Conservation (phyloP, 2,113 vertebrate genomes). For the Sturnira hondurensis region DNA sequence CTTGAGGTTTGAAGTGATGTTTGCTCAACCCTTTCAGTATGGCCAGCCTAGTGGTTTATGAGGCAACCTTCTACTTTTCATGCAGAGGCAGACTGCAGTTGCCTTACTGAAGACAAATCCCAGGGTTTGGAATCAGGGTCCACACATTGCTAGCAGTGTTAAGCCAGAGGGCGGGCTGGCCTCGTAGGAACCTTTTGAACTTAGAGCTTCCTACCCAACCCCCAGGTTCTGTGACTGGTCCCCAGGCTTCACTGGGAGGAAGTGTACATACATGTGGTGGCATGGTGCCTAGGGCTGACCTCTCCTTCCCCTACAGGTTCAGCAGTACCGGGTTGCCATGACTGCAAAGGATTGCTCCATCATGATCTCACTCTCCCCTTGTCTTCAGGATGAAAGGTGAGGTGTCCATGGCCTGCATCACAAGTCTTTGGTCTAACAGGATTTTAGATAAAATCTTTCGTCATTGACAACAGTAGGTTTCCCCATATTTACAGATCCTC, state of each 20-base stretch:
- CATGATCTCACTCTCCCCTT: conserved; percentile 93
- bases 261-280: rapidly evolving
- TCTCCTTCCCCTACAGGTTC: conserved; percentile 82
- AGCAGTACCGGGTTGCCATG: conserved; percentile 96
- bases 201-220: no score
- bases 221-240: neutral
- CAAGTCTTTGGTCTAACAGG: neutral
- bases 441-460: neutral
- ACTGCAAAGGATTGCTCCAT: conserved; percentile 98
- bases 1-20: neutral
- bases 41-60: no score
- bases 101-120: neutral
- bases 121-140: neutral
- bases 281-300: neutral
- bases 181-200: neutral
- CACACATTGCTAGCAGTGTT: neutral
- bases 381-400: conserved; percentile 89
- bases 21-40: neutral
- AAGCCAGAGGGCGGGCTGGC: neutral
- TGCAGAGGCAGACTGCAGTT: neutral
- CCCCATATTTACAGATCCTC: neutral
- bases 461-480: neutral
- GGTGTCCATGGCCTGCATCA: neutral
- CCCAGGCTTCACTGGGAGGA: neutral
- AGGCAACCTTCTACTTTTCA: neutral